A percentile compares a stretch with the other conserved stretches of the same genome.
These are phyloP conservation scores for Augochlora pura DNA, from an alignment of 1,140 invertebrate species.

Conservation along the genomic window DNA sequence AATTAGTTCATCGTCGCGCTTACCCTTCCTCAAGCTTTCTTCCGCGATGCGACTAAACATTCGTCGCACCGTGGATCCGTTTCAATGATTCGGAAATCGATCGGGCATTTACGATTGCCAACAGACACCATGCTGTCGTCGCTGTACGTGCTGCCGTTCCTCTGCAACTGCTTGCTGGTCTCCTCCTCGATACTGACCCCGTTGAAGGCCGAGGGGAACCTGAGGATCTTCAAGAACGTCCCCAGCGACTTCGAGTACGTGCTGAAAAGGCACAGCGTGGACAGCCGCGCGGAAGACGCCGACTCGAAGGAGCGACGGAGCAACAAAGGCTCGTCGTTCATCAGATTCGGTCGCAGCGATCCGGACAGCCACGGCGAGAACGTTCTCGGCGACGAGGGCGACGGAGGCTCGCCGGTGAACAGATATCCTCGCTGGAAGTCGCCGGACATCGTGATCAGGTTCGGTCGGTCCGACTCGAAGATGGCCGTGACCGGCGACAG, in stretches of 20 bases:
- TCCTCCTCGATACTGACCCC: conserved; percentile 61
- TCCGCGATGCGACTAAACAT: no score
- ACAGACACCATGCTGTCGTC: conserved; percentile 35
- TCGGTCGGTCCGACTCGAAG: conserved; percentile 66
- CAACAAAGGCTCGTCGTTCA: conserved; percentile 71
- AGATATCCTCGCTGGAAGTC: conserved; percentile 55
- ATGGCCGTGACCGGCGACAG: neutral
- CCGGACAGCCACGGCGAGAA: conserved; percentile 35
- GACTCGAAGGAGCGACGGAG: conserved; percentile 75
- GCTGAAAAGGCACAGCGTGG: conserved; percentile 60
- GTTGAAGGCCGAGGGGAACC: conserved; percentile 49
- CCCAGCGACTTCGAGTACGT: conserved; percentile 70
- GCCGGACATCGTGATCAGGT: conserved; percentile 75
- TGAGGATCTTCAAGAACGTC: conserved; percentile 53
- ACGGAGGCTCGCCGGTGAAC: conserved; percentile 38
- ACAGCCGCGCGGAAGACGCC: conserved; percentile 50
- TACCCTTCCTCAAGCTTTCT: no score
- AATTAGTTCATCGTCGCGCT: no score
- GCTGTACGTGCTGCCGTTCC: conserved; percentile 62
- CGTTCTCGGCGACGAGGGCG: neutral
- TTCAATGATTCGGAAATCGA: no score
- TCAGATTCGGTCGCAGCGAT: conserved; percentile 72
- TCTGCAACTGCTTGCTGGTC: conserved; percentile 58
- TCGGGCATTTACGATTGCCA: no score
- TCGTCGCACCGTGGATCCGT: no score